Evolutionary conservation across 2,113 vertebrate species (phyloP), one percentile per base, ranked within the genome.

Genomic region (Chascanopsetta lugubris): DNA sequence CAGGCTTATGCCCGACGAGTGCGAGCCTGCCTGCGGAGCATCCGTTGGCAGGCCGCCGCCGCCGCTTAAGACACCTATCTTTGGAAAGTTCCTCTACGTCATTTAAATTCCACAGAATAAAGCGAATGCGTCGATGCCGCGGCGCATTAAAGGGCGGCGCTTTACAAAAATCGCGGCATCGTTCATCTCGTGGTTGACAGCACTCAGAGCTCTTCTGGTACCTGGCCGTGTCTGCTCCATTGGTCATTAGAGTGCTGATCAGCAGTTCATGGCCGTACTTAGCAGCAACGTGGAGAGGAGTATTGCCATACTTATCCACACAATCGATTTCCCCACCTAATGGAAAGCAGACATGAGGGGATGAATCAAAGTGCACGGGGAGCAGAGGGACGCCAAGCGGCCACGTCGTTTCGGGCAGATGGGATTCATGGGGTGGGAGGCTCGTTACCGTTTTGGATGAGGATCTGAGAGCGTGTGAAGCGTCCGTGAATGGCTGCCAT

Each of bases 251-350:
- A 84, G 94, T 96, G 92, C 95, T 98, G 90, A 99, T 97, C 85
- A 99, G 96, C 87, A 98, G 94, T 91, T 99, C 96, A 49, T 99
- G 96, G 89, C 97, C 96, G 0, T 96, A 97, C 90, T 96, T 96
- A 94, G 97, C 97, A 92, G 96, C 97, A 90, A 97, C 94, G 24
- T 99, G 97, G 87, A 98, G 94, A 83, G 97, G 95, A 71, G 96
- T 98, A 94, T 99, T 96, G 93, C 96, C 96, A 89, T 95, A 95
- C 88, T 94, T 96, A 92, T 99, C 97, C 76, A 95, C 94, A 70
- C 95, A 97, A 83, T 99, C 96, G 48, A 99, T 98, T 87, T 99
- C 96, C 18, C 95, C 96, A 90, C 96, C 97, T 99, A 59, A 58
- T 8, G 5, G 45, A 66, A 24, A 58, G 32, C 2, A 45, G 45